Evolutionary conservation across 2,888 invertebrate species (phyloP).

Genomic region (Octonoba sinensis): DNA sequence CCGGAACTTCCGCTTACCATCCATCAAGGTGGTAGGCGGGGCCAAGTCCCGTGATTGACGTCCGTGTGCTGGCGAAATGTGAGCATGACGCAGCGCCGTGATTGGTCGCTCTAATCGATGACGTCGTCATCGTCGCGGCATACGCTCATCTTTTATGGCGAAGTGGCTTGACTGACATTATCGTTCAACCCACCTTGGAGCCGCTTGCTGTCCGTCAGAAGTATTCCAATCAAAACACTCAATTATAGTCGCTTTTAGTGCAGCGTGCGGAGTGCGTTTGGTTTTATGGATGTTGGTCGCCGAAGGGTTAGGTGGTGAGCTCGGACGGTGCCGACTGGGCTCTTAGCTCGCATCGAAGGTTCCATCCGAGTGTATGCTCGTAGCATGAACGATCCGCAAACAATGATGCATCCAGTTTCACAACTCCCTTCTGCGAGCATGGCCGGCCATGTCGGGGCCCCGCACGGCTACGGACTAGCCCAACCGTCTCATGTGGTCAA

Average conservation of each 20-base stretch:
- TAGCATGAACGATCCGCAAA: constrained; percentile 80
- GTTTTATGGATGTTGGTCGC: constrained; percentile 64
- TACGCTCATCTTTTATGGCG: constrained; percentile 67
- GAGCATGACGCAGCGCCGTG: constrained; percentile 54
- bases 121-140: constrained; percentile 66
- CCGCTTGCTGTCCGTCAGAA: constrained; percentile 62
- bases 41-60: constrained; percentile 65
- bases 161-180: constrained; percentile 67
- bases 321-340: constrained; percentile 53
- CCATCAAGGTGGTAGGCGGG: constrained; percentile 61
- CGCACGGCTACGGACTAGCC: constrained; percentile 82
- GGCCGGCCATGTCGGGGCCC: constrained; percentile 79
- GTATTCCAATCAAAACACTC: constrained; percentile 67
- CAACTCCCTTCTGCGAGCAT: constrained; percentile 71
- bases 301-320: constrained; percentile 44
- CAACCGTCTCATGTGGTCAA: constrained; percentile 81
- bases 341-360: constrained; percentile 24
- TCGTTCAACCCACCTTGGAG: constrained; percentile 67
- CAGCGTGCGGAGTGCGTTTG: constrained; percentile 49
- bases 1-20: constrained; percentile 65
- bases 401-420: constrained; percentile 80
- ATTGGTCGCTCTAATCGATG: constrained; percentile 65
- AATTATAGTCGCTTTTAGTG: constrained; percentile 64
- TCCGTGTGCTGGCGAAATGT: constrained; percentile 63
- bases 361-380: constrained; percentile 20